Conservation (phyloP, 2,797 vertebrate genomes). For the Petrocephalus schoutedeni region DNA sequence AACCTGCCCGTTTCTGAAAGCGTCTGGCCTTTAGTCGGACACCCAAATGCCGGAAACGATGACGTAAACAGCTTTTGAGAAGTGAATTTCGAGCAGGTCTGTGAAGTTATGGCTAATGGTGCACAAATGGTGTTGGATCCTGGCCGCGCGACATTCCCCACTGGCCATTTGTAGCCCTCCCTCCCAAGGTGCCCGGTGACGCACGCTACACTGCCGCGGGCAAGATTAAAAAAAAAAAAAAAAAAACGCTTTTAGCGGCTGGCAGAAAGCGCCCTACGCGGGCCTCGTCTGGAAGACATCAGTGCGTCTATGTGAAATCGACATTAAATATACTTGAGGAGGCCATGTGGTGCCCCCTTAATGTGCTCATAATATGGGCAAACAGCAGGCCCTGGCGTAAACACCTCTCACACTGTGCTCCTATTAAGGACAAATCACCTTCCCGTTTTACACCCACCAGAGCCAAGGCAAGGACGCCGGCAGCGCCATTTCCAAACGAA, state of each 20-base stretch:
- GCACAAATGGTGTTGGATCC: neutral
- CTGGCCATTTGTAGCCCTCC: neutral
- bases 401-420: neutral
- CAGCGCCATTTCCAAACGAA: neutral
- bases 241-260: neutral
- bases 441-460: neutral
- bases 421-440: constrained; percentile 2
- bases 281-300: neutral
- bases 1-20: neutral
- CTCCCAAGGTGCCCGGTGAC: neutral
- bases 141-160: neutral
- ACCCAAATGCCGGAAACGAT: neutral
- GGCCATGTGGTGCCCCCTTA: neutral
- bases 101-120: neutral
- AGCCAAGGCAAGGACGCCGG: neutral
- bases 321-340: neutral
- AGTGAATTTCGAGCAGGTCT: neutral
- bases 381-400: neutral
- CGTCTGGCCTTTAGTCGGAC: neutral
- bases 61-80: neutral
- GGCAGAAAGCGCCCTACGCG: neutral
- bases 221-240: neutral
- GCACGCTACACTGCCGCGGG: neutral
- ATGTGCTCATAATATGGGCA: neutral
- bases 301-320: neutral